phyloP scores from a whole-genome alignment of 2,888 invertebrate genomes.

The Anticlea derivata region DNA sequence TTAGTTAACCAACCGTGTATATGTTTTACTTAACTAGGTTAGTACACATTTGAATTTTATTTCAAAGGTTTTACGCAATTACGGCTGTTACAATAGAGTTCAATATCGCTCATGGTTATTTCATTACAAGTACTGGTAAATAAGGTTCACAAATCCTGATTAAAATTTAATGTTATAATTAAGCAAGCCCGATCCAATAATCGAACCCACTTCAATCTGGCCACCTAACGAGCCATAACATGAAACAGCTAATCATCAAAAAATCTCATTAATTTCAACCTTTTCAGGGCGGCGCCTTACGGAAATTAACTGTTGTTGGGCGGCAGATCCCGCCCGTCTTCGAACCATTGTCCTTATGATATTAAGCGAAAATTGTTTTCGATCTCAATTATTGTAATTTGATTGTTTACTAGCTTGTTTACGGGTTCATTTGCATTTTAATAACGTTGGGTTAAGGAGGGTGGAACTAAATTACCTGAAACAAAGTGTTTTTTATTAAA shows the following conservation, averaged over 20 bases:
- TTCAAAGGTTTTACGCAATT: too few species aligned
- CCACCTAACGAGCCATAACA: constrained; percentile 25
- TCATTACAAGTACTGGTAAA: background rate
- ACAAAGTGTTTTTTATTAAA: background rate
- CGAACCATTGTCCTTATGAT: constrained; percentile 22
- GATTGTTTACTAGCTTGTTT: constrained; percentile 26
- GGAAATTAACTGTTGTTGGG: constrained; percentile 20
- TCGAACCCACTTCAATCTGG: constrained; percentile 28
- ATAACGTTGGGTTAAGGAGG: constrained; percentile 1
- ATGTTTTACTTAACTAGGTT: too few species aligned
- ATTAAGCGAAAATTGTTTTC: constrained; percentile 25
- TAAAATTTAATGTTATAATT: constrained; percentile 7
- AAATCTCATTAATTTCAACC: constrained; percentile 29
- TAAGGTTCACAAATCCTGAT: background rate
- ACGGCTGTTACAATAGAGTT: too few species aligned
- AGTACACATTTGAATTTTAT: too few species aligned
- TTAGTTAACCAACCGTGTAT: too few species aligned
- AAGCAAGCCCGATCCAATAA: constrained; percentile 7
- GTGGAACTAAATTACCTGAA: background rate
- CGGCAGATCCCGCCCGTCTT: constrained; percentile 8
- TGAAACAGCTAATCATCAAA: constrained; percentile 34
- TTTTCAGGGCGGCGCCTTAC: constrained; percentile 16
- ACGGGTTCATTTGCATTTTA: constrained; percentile 24
- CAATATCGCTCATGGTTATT: background rate
- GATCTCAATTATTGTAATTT: constrained; percentile 28